Base-by-base conservation (phyloP, 2,888 invertebrate genomes). In the Romanomermis culicivorax region DNA sequence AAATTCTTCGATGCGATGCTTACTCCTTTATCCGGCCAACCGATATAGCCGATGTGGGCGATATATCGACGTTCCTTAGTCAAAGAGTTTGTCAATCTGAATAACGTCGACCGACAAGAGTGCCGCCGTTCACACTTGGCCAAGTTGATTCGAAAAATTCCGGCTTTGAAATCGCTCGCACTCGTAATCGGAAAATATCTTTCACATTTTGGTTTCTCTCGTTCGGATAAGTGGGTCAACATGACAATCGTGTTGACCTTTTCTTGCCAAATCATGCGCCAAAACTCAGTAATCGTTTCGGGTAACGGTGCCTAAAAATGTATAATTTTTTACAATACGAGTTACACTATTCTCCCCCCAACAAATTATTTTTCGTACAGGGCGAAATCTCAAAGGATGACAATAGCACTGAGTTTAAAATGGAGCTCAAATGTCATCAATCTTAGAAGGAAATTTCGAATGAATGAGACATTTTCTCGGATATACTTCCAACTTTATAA, bases 191-290 rank as follows among this genome's bases (percentile, higher is more conserved):
- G 36, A 36, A 36, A 36, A 36, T 36, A 36, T 17, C 36, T 7
- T 7, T 17, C 7, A 36, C 36, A 36, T 36, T 47, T 47, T 4
- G 14, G 14, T 29, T 3, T 7, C 25, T 7, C 23, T 51, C n/a
- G 11, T 51, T n/a, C 51, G 20, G n/a, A n/a, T 50, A 36, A 50
- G 29, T 57, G 55, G 23, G 56, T 57, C 17, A 62, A 45, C 17
- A 58, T 55, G 1, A 61, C 60, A 23, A 63, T 55, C 2, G 62
- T 54, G 17, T 53, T 43, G 1, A 57, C 54, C 25, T 60, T 61
- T 42, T 63, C 60, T 36, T 63, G 60, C 57, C 60, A 63, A 20
- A 63, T 48, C 56, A 61, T 61, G 11, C 56, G 47, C 62, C 63
- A 63, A 49, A 63, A 63, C 20, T 55, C 52, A 27, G 11, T 23